Base-by-base conservation (phyloP, 2,888 invertebrate genomes). In the Lycaena phlaeas region DNA sequence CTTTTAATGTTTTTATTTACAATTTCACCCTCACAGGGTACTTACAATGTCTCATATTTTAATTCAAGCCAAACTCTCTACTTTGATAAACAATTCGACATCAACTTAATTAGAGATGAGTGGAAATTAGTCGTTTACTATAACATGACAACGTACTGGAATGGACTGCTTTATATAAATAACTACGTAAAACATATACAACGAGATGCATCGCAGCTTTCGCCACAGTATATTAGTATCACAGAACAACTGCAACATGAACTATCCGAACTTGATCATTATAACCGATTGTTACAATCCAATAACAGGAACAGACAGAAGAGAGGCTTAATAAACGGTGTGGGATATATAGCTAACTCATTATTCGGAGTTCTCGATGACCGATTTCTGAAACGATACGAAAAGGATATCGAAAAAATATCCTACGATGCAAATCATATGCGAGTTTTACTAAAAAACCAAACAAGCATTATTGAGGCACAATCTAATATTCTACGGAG, bases 61-160 rank as follows among this genome's bases (percentile, higher is more conserved):
- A 37, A 37, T 11, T 28, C 14, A n/a, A 30, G 22, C 38, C 12
- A 25, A 4, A 14, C 12, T 4, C 27, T 22, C 14, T 29, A 22
- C 27, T 29, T 28, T 14, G 38, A 38, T 17, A 38, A 30, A 25
- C 7, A 27, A 29, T 38, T 27, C 4, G 22, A 38, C 14, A 22
- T 38, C 9, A 30, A 31, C n/a, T 25, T 30, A 14, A 30, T 39
- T 10, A 27, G 22, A 3, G 39, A 39, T 11, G 39, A 26, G n/a
- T 36, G 34, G 39, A 31, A 25, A 3, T 2, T 40, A 15, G 11
- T 40, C 10, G 18, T 40, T 10, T 36, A 37, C 18, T 42, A 38
- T 11, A 31, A 42, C 18, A 38, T 42, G 42, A 18, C 38, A 27
- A 31, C 34, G 3, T 42, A 38, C 11, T 38, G 42, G 42, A n/a